Evolutionary conservation across 2,113 vertebrate species (phyloP), one percentile per base, ranked within the genome.

Genomic region (Menidia beryllina): DNA sequence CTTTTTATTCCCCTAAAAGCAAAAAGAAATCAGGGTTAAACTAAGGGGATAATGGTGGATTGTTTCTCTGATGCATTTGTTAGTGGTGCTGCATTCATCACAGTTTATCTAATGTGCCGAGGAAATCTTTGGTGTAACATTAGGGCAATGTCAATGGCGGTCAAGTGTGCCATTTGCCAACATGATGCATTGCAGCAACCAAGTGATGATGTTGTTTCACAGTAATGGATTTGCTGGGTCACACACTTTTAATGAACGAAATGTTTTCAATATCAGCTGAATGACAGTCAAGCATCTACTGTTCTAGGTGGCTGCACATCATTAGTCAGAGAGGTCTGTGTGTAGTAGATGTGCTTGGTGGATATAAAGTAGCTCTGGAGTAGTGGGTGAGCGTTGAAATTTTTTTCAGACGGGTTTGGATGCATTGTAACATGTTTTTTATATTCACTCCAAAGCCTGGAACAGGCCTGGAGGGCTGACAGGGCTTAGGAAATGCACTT

Each of bases 81-180:
- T 50, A 41, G 47, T 43, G 43, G 43, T 30, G 69, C 72, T 52
- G 21, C n/a, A 67, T 83, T 36, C 8, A 67, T 79, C 68, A 64
- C 58, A 48, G 49, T 84, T 68, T 30, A 60, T 74, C 24, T 77
- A 43, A 79, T 74, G 72, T 60, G 66, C 54, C 55, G 13, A 51
- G 48, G 4, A 67, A 67, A 70, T 75, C 0, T 36, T 80, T 64
- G 57, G 59, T 50, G 51, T 51, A 48, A 65, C 54, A 75, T 75
- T 69, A 72, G 14, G 69, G 10, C 67, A 87, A 82, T 53, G 79
- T 82, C 79, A 85, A 49, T 51, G 54, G 17, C 45, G 55, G 75
- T 83, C 75, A 70, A 66, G 61, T 52, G 47, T 0, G 0, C 48
- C 0, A 15, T 80, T 67, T 72, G 21, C 51, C 52, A 36, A 54